Evolutionary conservation across 2,797 vertebrate genomes (phyloP), one percentile per base, ranked within the genome.

Genomic region (Lindbergichthys nudifrons): DNA sequence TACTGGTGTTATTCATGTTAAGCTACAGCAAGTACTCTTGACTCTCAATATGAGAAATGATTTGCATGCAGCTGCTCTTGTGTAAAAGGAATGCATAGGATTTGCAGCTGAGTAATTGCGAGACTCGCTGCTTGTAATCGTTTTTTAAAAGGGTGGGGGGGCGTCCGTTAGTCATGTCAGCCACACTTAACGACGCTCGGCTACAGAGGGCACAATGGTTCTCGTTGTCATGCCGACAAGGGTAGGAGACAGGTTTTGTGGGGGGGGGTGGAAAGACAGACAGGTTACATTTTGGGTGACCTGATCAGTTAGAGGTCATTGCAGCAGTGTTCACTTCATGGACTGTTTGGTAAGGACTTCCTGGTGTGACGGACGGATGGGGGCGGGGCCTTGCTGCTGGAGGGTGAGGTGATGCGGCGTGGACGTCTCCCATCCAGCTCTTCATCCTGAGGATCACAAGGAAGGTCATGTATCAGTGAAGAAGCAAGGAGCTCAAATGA

Each of bases 381-480:
- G 10, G 85, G 43, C 6, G 39, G 83, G 71, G 42, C 42, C 12
- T 65, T 70, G 23, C 71, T 75, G 32, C 73, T 68, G 46, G 46
- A 3, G 5, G 26, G 64, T 3, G 70, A 70, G 23, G 59, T 73
- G 15, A 61, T n/a, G 18, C 5, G 53, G 18, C 5, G 64, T 18
- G 4, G 18, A 0, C 1, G 48, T 50, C 26, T 72, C 15, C 69
- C 70, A 0, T 85, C 88, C 73, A 91, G 58, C 36, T 95, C 94
- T 41, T 95, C 94, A 80, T 96, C 95, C 95, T 96, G 81, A 52
- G 74, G 64, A 79, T 63, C 41, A 80, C 14, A 67, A 47, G n/a
- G 3, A 30, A 48, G 10, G 30, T 68, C n/a, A 63, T 11, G n/a
- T 18, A 32, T 62, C 7, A 48, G 14, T 3, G 21, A 54, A 7